phyloP scores from a whole-genome alignment of 2,797 vertebrate genomes.

The Pampus argenteus region DNA sequence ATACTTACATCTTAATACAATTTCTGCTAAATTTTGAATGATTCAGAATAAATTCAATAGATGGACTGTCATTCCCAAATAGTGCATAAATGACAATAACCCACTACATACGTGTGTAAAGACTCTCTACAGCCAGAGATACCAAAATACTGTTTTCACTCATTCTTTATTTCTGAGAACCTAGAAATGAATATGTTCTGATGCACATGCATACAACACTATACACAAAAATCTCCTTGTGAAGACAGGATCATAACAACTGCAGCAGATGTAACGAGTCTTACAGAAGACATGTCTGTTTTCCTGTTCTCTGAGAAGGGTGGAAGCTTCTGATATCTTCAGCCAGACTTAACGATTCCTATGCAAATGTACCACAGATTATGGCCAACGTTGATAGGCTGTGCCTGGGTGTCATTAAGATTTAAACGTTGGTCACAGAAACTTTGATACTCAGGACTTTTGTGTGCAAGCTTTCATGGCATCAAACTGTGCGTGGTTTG shows the following conservation, averaged over 20 bases:
- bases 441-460: constrained; percentile 34
- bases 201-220: no score
- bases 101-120: no score
- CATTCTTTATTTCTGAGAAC: no score
- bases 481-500: neutral
- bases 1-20: no score
- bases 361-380: constrained; percentile 72
- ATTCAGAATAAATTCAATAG: no score
- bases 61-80: no score
- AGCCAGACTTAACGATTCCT: constrained; percentile 62
- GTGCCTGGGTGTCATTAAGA: constrained; percentile 45
- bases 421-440: constrained; percentile 60
- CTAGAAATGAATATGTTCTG: no score
- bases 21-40: no score
- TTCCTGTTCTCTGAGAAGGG: constrained; percentile 52
- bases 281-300: constrained; percentile 50
- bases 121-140: no score
- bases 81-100: no score
- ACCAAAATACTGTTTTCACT: no score
- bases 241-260: constrained; percentile 40
- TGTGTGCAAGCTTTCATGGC: constrained; percentile 6
- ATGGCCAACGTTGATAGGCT: constrained; percentile 59
- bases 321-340: constrained; percentile 49
- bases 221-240: no score
- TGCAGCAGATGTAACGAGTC: constrained; percentile 49